Conservation (phyloP, 2,888 invertebrate species). For the Prosapia bicincta region DNA sequence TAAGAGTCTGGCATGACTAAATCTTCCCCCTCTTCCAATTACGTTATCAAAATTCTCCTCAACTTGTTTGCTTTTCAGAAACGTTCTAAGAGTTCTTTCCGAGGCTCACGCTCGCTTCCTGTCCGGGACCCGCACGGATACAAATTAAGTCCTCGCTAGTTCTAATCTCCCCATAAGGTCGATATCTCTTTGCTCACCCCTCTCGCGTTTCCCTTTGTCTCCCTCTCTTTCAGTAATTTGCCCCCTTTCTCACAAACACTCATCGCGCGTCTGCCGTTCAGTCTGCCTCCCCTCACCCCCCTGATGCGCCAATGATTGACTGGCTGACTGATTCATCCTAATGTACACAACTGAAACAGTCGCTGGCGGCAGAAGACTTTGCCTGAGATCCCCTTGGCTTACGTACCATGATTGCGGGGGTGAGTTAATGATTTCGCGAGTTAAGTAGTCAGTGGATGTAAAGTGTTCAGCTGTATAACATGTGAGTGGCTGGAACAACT, state of each 20-base stretch:
- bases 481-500: too few species aligned
- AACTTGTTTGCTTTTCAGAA: too few species aligned
- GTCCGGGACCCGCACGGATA: not conserved
- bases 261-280: conserved; percentile 6
- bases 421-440: too few species aligned
- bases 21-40: too few species aligned
- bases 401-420: too few species aligned
- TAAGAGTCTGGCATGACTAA: too few species aligned
- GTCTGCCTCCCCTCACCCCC: not conserved
- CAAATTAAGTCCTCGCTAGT: conserved; percentile 31
- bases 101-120: too few species aligned
- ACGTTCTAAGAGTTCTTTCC: too few species aligned
- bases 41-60: too few species aligned
- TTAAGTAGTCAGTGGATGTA: too few species aligned
- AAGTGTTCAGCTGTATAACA: too few species aligned
- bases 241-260: conserved; percentile 39
- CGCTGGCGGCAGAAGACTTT: not conserved
- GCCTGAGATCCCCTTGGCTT: too few species aligned
- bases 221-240: conserved; percentile 37
- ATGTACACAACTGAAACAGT: not conserved
- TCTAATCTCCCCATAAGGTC: conserved; percentile 36
- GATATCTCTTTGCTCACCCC: conserved; percentile 16
- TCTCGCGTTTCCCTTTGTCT: conserved; percentile 24
- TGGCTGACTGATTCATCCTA: not conserved
- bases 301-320: not conserved